Conservation (phyloP, 37 sponge, comb jelly and placozoan genomes). For the Ephydatia muelleri region DNA sequence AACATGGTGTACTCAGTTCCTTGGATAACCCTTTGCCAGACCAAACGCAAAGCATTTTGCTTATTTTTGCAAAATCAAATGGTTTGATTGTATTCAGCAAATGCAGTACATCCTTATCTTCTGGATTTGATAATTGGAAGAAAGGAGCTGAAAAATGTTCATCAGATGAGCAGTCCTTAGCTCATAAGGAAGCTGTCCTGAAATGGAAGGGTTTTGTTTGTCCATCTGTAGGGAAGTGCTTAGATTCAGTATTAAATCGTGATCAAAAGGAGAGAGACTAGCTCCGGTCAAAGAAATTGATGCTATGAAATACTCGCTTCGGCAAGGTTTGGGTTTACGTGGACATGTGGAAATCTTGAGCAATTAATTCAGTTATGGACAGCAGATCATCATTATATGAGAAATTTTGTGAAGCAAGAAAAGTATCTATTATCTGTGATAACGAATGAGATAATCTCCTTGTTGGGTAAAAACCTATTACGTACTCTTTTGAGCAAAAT, state of each 20-base stretch:
- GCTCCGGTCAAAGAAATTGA: conserved; percentile 2
- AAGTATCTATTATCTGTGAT: conserved; percentile 17
- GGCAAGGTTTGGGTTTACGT: conserved; percentile 37
- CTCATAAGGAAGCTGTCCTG: too few species aligned
- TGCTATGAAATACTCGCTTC: too few species aligned
- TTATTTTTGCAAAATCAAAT: conserved; percentile 9
- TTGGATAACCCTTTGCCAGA: too few species aligned
- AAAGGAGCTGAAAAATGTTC: conserved; percentile 37
- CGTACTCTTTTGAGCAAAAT: too few species aligned
- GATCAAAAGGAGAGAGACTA: too few species aligned
- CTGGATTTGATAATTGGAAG: conserved; percentile 43
- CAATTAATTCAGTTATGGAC: conserved; percentile 22
- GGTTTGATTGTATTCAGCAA: too few species aligned
- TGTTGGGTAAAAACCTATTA: conserved; percentile 33
- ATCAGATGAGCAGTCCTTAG: conserved; percentile 32
- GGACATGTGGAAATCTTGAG: conserved; percentile 31
- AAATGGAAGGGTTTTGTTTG: too few species aligned
- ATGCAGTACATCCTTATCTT: conserved; percentile 35
- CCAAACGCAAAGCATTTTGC: conserved; percentile 52
- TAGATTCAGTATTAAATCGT: too few species aligned
- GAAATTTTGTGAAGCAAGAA: neutral
- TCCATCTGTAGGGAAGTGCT: too few species aligned
- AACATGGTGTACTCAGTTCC: conserved; percentile 26
- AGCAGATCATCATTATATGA: neutral
- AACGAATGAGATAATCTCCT: conserved; percentile 27